phyloP scores from a whole-genome alignment of 1,140 invertebrate genomes.

The Anagrus nilaparvatae region DNA sequence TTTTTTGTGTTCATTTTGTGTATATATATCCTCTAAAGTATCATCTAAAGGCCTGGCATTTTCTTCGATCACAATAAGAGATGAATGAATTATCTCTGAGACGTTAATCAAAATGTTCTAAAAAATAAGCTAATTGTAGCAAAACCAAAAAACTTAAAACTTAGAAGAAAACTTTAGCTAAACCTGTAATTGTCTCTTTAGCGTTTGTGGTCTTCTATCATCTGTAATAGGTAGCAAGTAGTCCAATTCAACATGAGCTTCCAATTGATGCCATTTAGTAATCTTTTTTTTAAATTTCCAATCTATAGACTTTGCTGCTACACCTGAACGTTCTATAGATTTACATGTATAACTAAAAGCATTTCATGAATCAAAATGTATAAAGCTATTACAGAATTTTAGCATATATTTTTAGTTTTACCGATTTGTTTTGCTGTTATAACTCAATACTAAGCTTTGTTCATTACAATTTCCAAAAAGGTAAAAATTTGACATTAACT shows the following conservation, averaged over 20 bases:
- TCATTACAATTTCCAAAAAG: conserved; percentile 45
- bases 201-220: conserved; percentile 45
- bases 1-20: conserved; percentile 45
- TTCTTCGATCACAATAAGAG: conserved; percentile 53
- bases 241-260: conserved; percentile 59
- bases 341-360: conserved; percentile 33
- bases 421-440: conserved; percentile 41
- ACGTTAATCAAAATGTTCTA: conserved; percentile 30
- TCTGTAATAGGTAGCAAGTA: conserved; percentile 50
- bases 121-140: conserved; percentile 12
- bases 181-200: conserved; percentile 58
- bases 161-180: not conserved
- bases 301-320: conserved; percentile 45
- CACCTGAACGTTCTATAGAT: conserved; percentile 25
- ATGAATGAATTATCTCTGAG: conserved; percentile 40
- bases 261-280: conserved; percentile 58
- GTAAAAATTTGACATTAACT: conserved; percentile 44
- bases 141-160: conserved; percentile 2
- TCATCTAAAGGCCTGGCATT: conserved; percentile 45
- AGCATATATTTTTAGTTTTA: conserved; percentile 34
- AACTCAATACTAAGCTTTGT: conserved; percentile 44
- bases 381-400: not conserved
- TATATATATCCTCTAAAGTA: conserved; percentile 43
- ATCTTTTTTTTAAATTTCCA: conserved; percentile 54
- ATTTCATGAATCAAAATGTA: conserved; percentile 28